These are phyloP conservation scores for Corythucha ciliata DNA, from an alignment of 2,888 invertebrate species.

Conservation along the genomic window DNA sequence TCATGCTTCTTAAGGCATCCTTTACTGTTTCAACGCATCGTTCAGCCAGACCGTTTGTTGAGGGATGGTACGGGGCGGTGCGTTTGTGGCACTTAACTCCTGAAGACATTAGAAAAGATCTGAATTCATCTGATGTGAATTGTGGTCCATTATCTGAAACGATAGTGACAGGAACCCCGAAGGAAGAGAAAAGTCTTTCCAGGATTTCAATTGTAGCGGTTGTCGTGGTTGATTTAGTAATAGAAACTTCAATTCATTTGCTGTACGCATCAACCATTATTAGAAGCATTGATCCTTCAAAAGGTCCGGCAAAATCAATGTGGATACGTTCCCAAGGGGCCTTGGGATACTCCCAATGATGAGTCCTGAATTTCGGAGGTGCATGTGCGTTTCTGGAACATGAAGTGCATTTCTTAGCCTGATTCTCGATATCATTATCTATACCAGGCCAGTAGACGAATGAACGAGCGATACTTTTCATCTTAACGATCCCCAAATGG, in stretches of 20 bases:
- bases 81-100: slow-evolving; percentile 30
- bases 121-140: slow-evolving; percentile 28
- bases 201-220: slow-evolving; percentile 26
- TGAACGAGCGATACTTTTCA: slow-evolving; percentile 11
- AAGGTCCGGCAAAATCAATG: slow-evolving; percentile 29
- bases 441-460: slow-evolving; percentile 9
- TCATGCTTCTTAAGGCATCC: neutral
- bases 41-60: slow-evolving; percentile 18
- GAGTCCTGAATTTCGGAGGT: slow-evolving; percentile 19
- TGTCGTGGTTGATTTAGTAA: slow-evolving; percentile 24
- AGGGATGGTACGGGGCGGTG: too few relatives aligned
- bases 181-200: slow-evolving; percentile 25
- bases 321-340: slow-evolving; percentile 33
- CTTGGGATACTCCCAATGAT: slow-evolving; percentile 32
- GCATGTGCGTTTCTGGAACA: slow-evolving; percentile 4
- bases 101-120: slow-evolving; percentile 25
- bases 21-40: slow-evolving; percentile 19
- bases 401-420: slow-evolving; percentile 25
- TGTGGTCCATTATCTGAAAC: slow-evolving; percentile 32
- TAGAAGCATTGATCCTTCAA: slow-evolving; percentile 28
- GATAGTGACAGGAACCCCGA: slow-evolving; percentile 26
- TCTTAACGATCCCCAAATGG: slow-evolving; percentile 15
- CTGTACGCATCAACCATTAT: slow-evolving; percentile 34
- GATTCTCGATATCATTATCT: slow-evolving; percentile 8
- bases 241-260: slow-evolving; percentile 33